phyloP scores from a whole-genome alignment of 2,797 vertebrate genomes.

The Alfaro cultratus region DNA sequence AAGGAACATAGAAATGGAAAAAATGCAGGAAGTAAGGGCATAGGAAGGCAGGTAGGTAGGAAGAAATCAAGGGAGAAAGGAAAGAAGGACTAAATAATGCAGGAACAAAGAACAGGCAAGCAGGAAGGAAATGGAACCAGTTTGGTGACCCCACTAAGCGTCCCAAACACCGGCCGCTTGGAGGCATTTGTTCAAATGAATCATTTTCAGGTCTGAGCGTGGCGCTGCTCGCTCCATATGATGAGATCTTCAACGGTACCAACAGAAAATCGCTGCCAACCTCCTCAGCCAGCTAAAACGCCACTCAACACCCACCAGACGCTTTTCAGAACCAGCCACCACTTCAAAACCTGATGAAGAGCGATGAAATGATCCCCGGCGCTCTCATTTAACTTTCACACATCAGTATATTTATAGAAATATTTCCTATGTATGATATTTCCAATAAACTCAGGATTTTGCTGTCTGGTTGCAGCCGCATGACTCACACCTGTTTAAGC shows the following conservation, averaged over 20 bases:
- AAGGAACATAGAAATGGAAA: not conserved
- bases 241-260: slow-evolving; percentile 23
- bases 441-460: not conserved
- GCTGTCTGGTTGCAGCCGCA: not conserved
- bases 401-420: not conserved
- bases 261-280: slow-evolving; percentile 13
- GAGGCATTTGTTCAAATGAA: not conserved
- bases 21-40: not conserved
- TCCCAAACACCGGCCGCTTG: slow-evolving; percentile 9
- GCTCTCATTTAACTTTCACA: slow-evolving; percentile 25
- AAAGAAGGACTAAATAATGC: not conserved
- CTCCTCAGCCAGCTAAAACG: slow-evolving; percentile 19
- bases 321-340: slow-evolving; percentile 16
- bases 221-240: not conserved
- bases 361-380: slow-evolving; percentile 11
- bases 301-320: slow-evolving; percentile 24
- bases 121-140: not conserved
- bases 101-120: not conserved
- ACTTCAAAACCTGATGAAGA: slow-evolving; percentile 31
- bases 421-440: not conserved
- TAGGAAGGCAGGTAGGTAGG: not conserved
- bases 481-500: not conserved
- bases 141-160: not conserved
- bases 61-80: not conserved
- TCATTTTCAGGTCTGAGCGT: slow-evolving; percentile 1